Evolutionary conservation across 2,113 vertebrate species (phyloP), one percentile per base, ranked within the genome.

Genomic region (Cairina moschata): DNA sequence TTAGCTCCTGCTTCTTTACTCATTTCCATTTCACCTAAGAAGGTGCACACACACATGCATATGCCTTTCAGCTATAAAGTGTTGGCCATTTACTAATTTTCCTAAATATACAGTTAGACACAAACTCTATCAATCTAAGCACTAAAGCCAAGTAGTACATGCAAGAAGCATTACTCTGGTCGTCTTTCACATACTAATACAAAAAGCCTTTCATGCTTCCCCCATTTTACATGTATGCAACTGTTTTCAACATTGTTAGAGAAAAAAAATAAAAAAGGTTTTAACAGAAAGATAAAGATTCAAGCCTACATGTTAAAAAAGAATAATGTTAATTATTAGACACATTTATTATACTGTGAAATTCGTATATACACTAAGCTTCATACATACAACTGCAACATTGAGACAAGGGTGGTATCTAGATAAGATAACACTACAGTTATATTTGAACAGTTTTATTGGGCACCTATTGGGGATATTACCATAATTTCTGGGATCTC

Each of bases 1-100:
- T 58, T 44, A 59, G 26, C 23, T 85, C 52, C 32, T 86, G 34
- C 22, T 89, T 81, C 44, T 22, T 69, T 73, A 40, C 10, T 88
- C 76, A 25, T 90, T 69, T 68, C 87, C 23, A 56, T 15, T 62
- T 50, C 34, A 66, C 8, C 23, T 46, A 81, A 60, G 69, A 59
- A 86, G 9, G 54, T 28, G 17, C 13, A 67, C 74, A 62, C 2
- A 65, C 11, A 62, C 4, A 36, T 2, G 28, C 0, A 0, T 8
- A 44, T 22, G 23, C 3, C 17, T 46, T 78, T 48, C 32, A 78
- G 55, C 29, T 73, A 32, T n/a, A 56, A 91, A 67, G 25, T 56
- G 25, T 21, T 65, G n/a, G 8, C 6, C 17, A 40, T 69, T 72
- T 66, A 88, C 13, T 40, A 8, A 63, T 72, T 88, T 83, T 85